Evolutionary conservation across 2,113 vertebrate species (phyloP).

Genomic region (Sphaerodactylus townsendi): DNA sequence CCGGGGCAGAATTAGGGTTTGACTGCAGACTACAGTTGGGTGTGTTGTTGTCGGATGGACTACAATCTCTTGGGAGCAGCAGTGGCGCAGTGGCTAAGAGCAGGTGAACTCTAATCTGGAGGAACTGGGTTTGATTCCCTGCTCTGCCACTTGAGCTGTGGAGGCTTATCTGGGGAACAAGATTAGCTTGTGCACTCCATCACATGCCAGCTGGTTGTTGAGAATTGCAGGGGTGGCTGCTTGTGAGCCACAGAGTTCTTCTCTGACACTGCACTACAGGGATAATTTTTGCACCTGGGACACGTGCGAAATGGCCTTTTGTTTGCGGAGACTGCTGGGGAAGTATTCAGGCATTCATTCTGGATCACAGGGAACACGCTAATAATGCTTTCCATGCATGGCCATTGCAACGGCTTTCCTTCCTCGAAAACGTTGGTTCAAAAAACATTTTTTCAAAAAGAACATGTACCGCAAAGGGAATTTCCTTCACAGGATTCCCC

Average conservation of each 20-base stretch:
- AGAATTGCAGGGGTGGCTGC: no score
- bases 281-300: neutral
- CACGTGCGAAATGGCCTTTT: neutral
- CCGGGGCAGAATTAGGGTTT: neutral
- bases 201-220: no score
- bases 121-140: no score
- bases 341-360: neutral
- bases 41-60: no score
- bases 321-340: neutral
- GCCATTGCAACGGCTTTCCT: neutral
- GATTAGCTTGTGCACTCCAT: no score
- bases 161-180: no score
- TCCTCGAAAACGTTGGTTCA: constrained; percentile 20
- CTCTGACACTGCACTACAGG: neutral
- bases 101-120: no score
- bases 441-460: constrained; percentile 41
- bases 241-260: neutral
- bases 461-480: constrained; percentile 42
- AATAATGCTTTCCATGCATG: neutral
- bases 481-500: constrained; percentile 36
- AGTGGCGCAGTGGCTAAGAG: no score
- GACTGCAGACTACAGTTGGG: neutral
- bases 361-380: neutral
- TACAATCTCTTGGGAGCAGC: no score
- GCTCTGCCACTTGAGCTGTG: no score